A percentile compares a stretch with the other conserved stretches of the same genome.
phyloP scores from a whole-genome alignment of 2,888 invertebrate species.

The Helicoverpa assulta region DNA sequence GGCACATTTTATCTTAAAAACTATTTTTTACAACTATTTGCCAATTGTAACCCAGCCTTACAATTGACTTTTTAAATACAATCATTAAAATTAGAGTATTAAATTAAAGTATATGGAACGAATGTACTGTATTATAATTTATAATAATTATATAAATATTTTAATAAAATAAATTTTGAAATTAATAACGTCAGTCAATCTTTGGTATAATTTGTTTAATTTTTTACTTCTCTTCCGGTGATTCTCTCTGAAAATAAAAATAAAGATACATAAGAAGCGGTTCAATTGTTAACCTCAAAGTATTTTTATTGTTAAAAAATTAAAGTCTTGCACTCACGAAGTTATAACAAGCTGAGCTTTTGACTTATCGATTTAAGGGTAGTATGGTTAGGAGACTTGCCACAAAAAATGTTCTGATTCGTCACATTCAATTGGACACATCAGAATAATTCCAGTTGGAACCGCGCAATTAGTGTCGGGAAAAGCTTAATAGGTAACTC shows the following conservation, averaged over 20 bases:
- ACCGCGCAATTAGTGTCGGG: too few species aligned
- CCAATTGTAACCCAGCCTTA: slow-evolving; percentile 89
- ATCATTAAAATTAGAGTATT: slow-evolving; percentile 74
- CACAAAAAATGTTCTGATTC: too few species aligned
- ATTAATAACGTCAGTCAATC: slow-evolving; percentile 79
- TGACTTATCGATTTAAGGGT: too few species aligned
- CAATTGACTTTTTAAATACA: slow-evolving; percentile 78
- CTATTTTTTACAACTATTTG: slow-evolving; percentile 77
- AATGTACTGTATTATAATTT: slow-evolving; percentile 45
- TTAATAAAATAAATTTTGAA: slow-evolving; percentile 53
- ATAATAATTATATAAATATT: slow-evolving; percentile 33
- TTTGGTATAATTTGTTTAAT: slow-evolving; percentile 58
- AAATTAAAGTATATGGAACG: slow-evolving; percentile 64
- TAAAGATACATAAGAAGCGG: neutral
- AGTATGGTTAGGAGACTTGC: too few species aligned
- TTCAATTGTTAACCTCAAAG: too few species aligned
- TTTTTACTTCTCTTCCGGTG: slow-evolving; percentile 77
- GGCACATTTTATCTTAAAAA: slow-evolving; percentile 80
- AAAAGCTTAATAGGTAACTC: too few species aligned
- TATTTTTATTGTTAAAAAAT: too few species aligned
- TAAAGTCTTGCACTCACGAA: neutral
- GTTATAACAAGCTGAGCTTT: too few species aligned
- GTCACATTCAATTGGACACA: too few species aligned
- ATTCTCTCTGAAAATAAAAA: slow-evolving; percentile 79
- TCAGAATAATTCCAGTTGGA: too few species aligned